Evolutionary conservation across 2,113 vertebrate species (phyloP).

Genomic region (Oxyruncus cristatus): DNA sequence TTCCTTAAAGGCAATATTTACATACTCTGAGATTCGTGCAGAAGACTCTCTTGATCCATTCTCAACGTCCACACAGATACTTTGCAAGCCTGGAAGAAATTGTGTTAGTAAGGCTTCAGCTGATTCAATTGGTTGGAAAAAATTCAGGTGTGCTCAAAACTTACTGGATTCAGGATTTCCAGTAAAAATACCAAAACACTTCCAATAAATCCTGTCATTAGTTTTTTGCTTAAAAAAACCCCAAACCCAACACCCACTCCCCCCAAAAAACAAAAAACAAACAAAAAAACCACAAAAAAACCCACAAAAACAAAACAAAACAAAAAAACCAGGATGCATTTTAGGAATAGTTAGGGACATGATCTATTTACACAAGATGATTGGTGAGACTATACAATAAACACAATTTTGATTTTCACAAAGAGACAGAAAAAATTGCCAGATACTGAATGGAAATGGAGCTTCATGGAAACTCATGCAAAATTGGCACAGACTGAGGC

Average conservation of each 20-base stretch:
- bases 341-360: not conserved
- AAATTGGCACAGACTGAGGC: not conserved
- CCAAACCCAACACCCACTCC: no score
- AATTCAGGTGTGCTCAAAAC: not conserved
- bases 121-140: not conserved
- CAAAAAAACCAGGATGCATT: not conserved
- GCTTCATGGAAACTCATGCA: not conserved
- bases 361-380: not conserved
- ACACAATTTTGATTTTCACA: not conserved
- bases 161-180: not conserved
- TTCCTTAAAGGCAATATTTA: not conserved
- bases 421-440: not conserved
- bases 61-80: not conserved
- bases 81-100: not conserved
- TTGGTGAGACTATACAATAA: not conserved
- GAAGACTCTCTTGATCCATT: not conserved
- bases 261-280: not conserved
- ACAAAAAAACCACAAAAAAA: not conserved
- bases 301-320: no score
- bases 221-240: not conserved
- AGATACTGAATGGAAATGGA: not conserved
- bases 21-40: not conserved
- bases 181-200: rapidly evolving
- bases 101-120: not conserved
- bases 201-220: not conserved